Evolutionary conservation across 2,797 vertebrate species (phyloP).

Genomic region (Pelochelys cantorii): DNA sequence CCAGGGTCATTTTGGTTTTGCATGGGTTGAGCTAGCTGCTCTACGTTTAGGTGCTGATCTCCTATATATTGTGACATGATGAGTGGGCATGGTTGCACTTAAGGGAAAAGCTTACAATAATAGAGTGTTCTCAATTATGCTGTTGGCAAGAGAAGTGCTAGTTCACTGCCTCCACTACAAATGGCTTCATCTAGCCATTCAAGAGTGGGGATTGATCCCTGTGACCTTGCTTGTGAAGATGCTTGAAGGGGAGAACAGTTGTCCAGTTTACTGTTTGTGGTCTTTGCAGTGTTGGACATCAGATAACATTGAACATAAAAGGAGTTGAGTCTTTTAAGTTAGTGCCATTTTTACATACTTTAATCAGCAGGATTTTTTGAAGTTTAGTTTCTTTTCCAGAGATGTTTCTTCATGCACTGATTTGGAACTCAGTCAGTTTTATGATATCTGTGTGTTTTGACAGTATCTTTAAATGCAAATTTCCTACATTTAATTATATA

Average conservation of each 20-base stretch:
- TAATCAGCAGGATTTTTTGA: background rate
- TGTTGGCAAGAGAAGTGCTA: background rate
- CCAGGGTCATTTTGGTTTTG: background rate
- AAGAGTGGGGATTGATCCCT: background rate
- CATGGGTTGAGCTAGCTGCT: background rate
- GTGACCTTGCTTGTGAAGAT: background rate
- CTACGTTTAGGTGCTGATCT: background rate
- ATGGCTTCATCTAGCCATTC: background rate
- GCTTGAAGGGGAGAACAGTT: background rate
- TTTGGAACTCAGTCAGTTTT: slow-evolving; percentile 50
- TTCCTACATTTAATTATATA: slow-evolving; percentile 15
- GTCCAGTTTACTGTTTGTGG: background rate
- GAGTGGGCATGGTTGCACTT: background rate
- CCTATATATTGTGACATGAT: background rate
- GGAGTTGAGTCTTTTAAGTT: background rate
- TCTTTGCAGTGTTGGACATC: background rate
- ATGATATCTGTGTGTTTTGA: slow-evolving; percentile 13
- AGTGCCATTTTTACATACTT: background rate
- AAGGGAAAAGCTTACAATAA: accelerated
- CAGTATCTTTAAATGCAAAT: slow-evolving; percentile 41
- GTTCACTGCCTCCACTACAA: background rate
- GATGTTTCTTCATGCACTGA: slow-evolving; percentile 23
- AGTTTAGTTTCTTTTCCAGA: background rate
- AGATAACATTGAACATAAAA: background rate
- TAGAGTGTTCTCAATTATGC: background rate